Evolutionary conservation across 2,888 invertebrate genomes (phyloP).

Genomic region (Corbicula japonica): DNA sequence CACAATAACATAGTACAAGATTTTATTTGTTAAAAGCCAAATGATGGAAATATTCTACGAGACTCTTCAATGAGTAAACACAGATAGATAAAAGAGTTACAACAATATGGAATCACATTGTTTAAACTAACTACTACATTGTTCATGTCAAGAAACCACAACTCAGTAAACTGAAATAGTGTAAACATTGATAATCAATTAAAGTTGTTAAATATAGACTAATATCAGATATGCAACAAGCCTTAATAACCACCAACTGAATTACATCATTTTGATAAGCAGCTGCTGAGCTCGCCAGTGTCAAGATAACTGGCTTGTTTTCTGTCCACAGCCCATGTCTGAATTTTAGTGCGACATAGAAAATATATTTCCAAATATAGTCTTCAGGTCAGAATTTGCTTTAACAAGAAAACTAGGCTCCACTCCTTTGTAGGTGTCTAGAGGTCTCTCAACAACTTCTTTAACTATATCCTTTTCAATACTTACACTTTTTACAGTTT

Average conservation of each 20-base stretch:
- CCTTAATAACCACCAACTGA: neutral
- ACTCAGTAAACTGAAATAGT: neutral
- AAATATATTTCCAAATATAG: neutral
- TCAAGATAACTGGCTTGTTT: neutral
- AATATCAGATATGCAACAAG: constrained; percentile 3
- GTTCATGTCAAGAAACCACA: neutral
- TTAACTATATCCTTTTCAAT: too few relatives aligned
- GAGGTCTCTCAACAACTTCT: too few relatives aligned
- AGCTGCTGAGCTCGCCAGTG: neutral
- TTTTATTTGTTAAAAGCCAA: constrained; percentile 65
- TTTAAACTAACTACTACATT: constrained; percentile 15
- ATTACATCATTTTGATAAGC: neutral
- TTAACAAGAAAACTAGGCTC: neutral
- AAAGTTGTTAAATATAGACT: neutral
- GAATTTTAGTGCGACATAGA: neutral
- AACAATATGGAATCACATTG: constrained; percentile 9
- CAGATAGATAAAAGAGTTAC: constrained; percentile 15
- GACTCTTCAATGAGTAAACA: constrained; percentile 19
- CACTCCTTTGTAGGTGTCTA: too few relatives aligned
- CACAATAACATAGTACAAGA: constrained; percentile 36
- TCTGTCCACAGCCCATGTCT: neutral
- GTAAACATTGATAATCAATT: neutral
- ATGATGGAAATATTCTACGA: constrained; percentile 40
- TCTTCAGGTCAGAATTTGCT: neutral
- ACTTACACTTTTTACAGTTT: too few relatives aligned